Evolutionary conservation across 1,140 invertebrate species (phyloP).

Genomic region (Drosophila asahinai): DNA sequence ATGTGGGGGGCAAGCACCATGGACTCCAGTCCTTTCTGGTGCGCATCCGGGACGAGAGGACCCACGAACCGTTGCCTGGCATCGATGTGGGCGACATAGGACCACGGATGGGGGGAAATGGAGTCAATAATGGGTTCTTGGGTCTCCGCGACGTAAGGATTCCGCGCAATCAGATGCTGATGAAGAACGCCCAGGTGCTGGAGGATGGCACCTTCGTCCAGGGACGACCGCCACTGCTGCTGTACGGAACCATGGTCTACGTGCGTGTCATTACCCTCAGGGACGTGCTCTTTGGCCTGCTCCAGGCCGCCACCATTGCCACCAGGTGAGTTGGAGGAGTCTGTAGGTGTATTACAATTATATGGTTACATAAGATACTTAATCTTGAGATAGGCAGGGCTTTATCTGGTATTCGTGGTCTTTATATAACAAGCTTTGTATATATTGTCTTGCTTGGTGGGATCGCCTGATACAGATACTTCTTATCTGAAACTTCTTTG

Average conservation of each 20-base stretch:
- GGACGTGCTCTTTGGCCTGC: conserved; percentile 90
- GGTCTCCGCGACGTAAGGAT: conserved; percentile 94
- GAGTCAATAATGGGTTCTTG: conserved; percentile 96
- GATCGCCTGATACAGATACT: too few species aligned
- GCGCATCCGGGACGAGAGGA: conserved; percentile 94
- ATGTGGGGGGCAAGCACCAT: conserved; percentile 92
- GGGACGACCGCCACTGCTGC: conserved; percentile 92
- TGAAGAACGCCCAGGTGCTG: conserved; percentile 95
- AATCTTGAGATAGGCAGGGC: too few species aligned
- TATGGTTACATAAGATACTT: too few species aligned
- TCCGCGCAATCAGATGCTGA: conserved; percentile 94
- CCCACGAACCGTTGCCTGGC: conserved; percentile 93
- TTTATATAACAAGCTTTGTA: too few species aligned
- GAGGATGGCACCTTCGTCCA: conserved; percentile 95
- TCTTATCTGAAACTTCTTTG: too few species aligned
- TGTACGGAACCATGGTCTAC: conserved; percentile 98
- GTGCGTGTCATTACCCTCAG: conserved; percentile 92
- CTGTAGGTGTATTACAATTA: too few species aligned
- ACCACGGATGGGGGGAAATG: conserved; percentile 95
- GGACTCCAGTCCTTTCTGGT: conserved; percentile 97
- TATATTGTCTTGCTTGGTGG: neutral
- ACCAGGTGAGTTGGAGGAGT: conserved; percentile 78
- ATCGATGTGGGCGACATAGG: conserved; percentile 97
- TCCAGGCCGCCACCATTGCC: conserved; percentile 94
- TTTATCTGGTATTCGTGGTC: too few species aligned